Evolutionary conservation across 2,113 vertebrate species (phyloP).

Genomic region (Cromileptes altivelis): DNA sequence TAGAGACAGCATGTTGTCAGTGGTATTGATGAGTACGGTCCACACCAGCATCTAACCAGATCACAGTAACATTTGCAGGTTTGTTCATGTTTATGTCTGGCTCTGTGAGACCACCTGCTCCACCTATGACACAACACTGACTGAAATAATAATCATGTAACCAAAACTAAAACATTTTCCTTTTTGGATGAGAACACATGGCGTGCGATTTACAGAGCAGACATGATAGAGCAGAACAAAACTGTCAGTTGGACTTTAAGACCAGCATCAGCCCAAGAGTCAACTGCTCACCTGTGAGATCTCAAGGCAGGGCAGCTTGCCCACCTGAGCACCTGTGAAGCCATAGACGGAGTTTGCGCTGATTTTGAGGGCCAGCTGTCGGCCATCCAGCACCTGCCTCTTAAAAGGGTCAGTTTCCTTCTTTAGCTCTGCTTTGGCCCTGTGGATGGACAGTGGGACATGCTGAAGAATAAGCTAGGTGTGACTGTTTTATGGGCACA

Average conservation of each 20-base stretch:
- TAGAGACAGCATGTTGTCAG: background rate
- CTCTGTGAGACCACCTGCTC: too few relatives aligned
- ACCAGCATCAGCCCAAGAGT: background rate
- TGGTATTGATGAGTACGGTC: background rate
- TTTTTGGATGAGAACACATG: too few relatives aligned
- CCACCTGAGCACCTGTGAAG: slow-evolving; percentile 94
- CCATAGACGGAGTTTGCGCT: slow-evolving; percentile 96
- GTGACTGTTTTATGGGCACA: background rate
- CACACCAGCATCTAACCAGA: background rate
- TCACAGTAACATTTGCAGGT: background rate
- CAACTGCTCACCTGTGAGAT: slow-evolving; percentile 90
- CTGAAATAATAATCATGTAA: background rate
- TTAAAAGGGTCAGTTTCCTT: slow-evolving; percentile 92
- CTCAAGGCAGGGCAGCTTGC: slow-evolving; percentile 93
- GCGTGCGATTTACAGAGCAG: background rate
- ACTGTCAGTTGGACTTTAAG: background rate
- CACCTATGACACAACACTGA: too few relatives aligned
- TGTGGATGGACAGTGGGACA: slow-evolving; percentile 55
- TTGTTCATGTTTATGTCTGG: too few relatives aligned
- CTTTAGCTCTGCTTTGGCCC: slow-evolving; percentile 92
- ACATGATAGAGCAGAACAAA: background rate
- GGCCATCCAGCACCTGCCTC: slow-evolving; percentile 92
- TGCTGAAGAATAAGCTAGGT: background rate
- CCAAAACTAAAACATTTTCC: background rate
- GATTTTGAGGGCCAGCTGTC: slow-evolving; percentile 93